These are phyloP conservation scores for Lepisosteus osseus DNA, from an alignment of 2,113 vertebrate genomes.

Conservation along the genomic window DNA sequence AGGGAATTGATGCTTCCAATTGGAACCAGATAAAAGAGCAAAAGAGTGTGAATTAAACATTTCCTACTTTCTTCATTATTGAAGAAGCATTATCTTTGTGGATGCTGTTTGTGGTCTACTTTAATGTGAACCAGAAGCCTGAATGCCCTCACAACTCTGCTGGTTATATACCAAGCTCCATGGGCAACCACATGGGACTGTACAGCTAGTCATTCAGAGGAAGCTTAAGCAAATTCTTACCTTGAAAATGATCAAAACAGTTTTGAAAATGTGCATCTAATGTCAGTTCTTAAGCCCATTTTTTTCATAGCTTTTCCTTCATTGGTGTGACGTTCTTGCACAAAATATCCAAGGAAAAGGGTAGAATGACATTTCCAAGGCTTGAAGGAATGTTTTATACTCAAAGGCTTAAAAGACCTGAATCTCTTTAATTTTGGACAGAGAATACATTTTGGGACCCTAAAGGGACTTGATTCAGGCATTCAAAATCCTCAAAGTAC, in stretches of 20 bases:
- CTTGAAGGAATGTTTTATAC: too few species aligned
- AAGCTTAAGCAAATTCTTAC: conserved; percentile 19
- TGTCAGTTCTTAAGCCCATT: too few species aligned
- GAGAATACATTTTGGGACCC: too few species aligned
- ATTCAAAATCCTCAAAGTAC: too few species aligned
- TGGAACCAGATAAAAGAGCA: conserved; percentile 32
- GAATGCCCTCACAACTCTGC: conserved; percentile 23
- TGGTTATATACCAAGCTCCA: not conserved
- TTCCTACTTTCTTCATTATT: conserved; percentile 33
- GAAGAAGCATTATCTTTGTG: conserved; percentile 28
- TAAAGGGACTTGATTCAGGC: too few species aligned
- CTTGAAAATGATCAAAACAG: conserved; percentile 11
- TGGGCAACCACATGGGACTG: conserved; percentile 34
- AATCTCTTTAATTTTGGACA: too few species aligned
- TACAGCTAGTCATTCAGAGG: conserved; percentile 34
- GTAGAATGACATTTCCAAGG: too few species aligned
- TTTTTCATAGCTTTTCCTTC: too few species aligned
- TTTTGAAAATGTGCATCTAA: too few species aligned
- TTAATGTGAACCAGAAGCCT: conserved; percentile 21
- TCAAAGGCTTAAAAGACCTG: too few species aligned
- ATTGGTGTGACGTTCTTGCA: too few species aligned
- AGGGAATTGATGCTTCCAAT: conserved; percentile 51
- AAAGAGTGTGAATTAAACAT: conserved; percentile 45
- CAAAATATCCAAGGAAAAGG: too few species aligned
- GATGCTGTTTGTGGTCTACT: conserved; percentile 49